Base-by-base conservation (phyloP, 2,797 vertebrate genomes). In the Australoheros facetus region DNA sequence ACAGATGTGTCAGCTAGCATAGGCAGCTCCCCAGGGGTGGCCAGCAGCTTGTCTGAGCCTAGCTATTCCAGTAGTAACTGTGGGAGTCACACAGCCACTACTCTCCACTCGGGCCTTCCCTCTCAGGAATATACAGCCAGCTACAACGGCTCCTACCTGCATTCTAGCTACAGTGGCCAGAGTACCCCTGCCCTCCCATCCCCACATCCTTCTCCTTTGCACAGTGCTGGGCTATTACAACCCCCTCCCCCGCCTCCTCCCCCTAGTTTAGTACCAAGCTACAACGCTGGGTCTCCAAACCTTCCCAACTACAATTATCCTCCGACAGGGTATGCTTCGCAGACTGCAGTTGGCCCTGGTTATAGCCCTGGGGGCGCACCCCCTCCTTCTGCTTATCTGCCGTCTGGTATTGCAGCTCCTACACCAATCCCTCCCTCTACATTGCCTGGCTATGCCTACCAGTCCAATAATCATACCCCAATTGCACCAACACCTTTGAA, bases 81-180 rank as follows among this genome's bases (percentile, higher is more conserved):
- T 83, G 97, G 97, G 93, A 98, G 97, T 94, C 98, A 99, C 95
- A 95, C 95, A 0, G 97, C 97, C 87, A 96, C 97, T 78, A 96
- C 96, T 87, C 97, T 99, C 84, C 98, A 99, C 92, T 97, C 98
- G 88, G 97, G 97, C 88, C 97, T 99, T 93, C 94, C 97, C 77
- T 97, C 98, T 98, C 98, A 99, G 97, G 98, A 99, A 97, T 99
- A 99, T 32, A 96, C 96, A 83, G 90, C 97, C 71, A 96, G 97
- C 93, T 99, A 99, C 96, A 99, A 97, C 4, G 97, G 98, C 86
- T 98, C 98, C 0, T 99, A 99, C 93, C 92, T 99, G 94, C 98
- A 99, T 96, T 97, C 97, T 71, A 97, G 96, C 78, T 99, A 99
- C 91, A 97, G 97, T 0, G 94, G 98, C 83, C 98, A 99, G 95